Conservation (phyloP, 2,888 invertebrate genomes). For the Coremacera marginata region DNA sequence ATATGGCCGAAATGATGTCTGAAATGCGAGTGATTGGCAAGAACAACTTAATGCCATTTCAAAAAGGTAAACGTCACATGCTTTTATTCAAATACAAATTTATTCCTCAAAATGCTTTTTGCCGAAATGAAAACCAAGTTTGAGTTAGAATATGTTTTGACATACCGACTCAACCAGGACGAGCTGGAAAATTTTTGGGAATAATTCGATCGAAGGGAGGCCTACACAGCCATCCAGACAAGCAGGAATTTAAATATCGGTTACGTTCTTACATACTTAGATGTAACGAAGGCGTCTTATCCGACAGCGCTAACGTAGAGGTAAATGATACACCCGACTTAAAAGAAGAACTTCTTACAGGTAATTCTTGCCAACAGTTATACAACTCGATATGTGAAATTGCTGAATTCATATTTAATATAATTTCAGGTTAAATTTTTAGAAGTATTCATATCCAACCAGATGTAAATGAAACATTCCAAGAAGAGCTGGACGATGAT, state of each 20-base stretch:
- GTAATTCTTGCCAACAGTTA: background rate
- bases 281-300: slow-evolving; percentile 29
- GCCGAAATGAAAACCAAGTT: slow-evolving; percentile 25
- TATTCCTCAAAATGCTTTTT: slow-evolving; percentile 30
- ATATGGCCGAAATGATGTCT: slow-evolving; percentile 35
- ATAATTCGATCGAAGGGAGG: slow-evolving; percentile 34
- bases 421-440: background rate
- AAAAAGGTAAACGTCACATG: slow-evolving; percentile 23
- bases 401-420: background rate
- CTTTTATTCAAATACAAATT: background rate
- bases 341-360: background rate
- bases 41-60: slow-evolving; percentile 26
- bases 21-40: slow-evolving; percentile 31
- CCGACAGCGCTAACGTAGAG: slow-evolving; percentile 26
- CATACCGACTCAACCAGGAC: slow-evolving; percentile 31
- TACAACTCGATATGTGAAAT: background rate
- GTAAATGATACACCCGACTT: slow-evolving; percentile 31
- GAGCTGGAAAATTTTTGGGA: slow-evolving; percentile 33
- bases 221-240: slow-evolving; percentile 32
- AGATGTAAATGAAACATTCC: background rate
- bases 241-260: slow-evolving; percentile 26
- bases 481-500: background rate
- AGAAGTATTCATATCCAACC: background rate
- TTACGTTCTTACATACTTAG: slow-evolving; percentile 26
- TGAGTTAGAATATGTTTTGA: slow-evolving; percentile 18